Base-by-base conservation (phyloP, 2,888 invertebrate genomes). In the Torymus texanus region DNA sequence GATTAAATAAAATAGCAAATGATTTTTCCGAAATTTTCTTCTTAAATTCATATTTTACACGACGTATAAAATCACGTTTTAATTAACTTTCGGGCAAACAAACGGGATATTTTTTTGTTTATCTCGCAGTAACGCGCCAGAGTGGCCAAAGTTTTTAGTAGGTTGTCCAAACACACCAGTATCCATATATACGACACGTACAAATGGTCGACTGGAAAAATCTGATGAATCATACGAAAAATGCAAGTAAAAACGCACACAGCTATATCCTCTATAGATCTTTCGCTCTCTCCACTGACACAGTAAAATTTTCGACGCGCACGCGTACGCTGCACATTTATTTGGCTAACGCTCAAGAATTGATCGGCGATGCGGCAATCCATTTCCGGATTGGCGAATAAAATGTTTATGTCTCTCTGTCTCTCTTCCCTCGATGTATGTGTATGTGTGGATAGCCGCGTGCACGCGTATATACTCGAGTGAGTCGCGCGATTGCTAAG, bases 301-400 rank as follows among this genome's bases (percentile, higher is more conserved):
- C 65, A 65, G 24, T 70, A 5, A 53, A 74, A 71, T 53, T 18
- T 58, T 10, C 51, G 21, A 10, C 50, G 62, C 10, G 51, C 21
- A 67, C 41, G 58, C 41, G 21, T 21, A 4, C 11, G 50, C 11
- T 50, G 24, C 21, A 67, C 18, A 53, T 77, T 62, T 66, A 65
- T 62, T 80, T 80, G 68, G 80, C 68, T n/a, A n/a, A 4, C 1
- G 10, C 58, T 68, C 73, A 80, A 80, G 29, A 73, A 61, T 56
- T 67, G 66, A 75, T 72, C 61, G 71, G 29, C 61, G 61, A 72
- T 73, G 76, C 72, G 67, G 73, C 65, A 65, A 66, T 81, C 75
- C 77, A 81, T 81, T 82, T 81, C 72, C 71, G 71, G 81, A 82
- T 80, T 78, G 82, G 78, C 66, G 53, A 59, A 73, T 76, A 68